phyloP scores from a whole-genome alignment of 2,888 invertebrate genomes.

The Lomographa bimaculata region DNA sequence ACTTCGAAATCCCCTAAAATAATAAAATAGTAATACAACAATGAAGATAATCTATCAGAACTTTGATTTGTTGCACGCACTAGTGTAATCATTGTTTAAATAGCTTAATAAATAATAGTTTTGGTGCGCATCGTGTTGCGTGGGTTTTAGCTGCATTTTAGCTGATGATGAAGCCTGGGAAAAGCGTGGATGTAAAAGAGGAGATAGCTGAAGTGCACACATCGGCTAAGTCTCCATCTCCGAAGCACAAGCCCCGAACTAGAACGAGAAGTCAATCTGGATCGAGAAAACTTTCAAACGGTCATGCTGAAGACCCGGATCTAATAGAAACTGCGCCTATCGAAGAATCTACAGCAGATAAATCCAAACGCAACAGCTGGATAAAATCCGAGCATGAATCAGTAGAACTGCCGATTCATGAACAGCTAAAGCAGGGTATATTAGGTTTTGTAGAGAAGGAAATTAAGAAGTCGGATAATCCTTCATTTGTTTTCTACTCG shows the following conservation, averaged over 20 bases:
- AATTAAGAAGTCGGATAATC: constrained; percentile 76
- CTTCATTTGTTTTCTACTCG: constrained; percentile 77
- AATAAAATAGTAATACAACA: constrained; percentile 3
- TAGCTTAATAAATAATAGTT: constrained; percentile 20
- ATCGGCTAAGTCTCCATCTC: constrained; percentile 68
- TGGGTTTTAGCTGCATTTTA: constrained; percentile 34
- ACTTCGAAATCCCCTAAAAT: constrained; percentile 5
- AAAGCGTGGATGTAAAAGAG: constrained; percentile 62
- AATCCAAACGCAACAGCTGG: constrained; percentile 74
- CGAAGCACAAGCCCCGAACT: constrained; percentile 59
- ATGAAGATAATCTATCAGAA: constrained; percentile 6
- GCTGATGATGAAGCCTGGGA: constrained; percentile 68
- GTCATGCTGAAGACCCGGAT: constrained; percentile 50
- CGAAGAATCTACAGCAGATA: constrained; percentile 53
- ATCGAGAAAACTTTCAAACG: constrained; percentile 70
- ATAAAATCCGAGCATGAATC: constrained; percentile 80
- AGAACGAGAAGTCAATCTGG: constrained; percentile 61
- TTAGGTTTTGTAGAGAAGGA: constrained; percentile 79
- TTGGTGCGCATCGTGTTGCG: constrained; percentile 30
- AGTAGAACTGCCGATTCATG: constrained; percentile 83
- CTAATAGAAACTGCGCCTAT: constrained; percentile 35
- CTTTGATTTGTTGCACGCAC: background rate
- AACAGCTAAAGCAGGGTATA: constrained; percentile 79
- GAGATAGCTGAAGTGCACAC: constrained; percentile 76
- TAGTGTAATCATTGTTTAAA: constrained; percentile 2